Evolutionary conservation across 2,888 invertebrate species (phyloP), one percentile per base, ranked within the genome.

Genomic region (Metopia argyrocephala): DNA sequence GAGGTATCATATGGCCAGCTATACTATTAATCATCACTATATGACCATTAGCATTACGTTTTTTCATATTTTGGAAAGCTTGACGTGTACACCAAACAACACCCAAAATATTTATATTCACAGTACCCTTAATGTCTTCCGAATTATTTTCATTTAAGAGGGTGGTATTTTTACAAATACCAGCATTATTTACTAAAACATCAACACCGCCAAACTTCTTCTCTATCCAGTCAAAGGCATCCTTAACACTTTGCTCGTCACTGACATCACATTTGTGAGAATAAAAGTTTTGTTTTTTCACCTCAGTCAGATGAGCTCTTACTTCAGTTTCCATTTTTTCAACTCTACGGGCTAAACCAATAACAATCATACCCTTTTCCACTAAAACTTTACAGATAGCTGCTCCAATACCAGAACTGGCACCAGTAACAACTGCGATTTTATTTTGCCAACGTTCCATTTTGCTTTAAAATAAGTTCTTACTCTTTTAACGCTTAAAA

Each of bases 361-460:
- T 90, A 1, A 93, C 93, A 56, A 91, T 89, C 85, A 93, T 85
- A 3, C 93, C 93, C 62, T 89, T 87, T 79, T 89, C 86, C 7
- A 91, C 91, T 50, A 93, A 85, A 75, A 89, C 88, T 38, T 86
- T 86, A n/a, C 89, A 89, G 56, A 91, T 88, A 7, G 91, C 91
- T 1, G 90, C 91, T 12, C 92, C 94, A 74, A 93, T 93, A 5
- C 93, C 94, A 0, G 92, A 90, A 85, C 93, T 93, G 20, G 93
- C 93, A 2, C 93, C 93, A 0, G 93, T 93, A 66, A 94, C 93
- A 15, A 93, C 91, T 0, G 93, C 93, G 0, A 92, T 91, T 85
- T 92, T 92, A 75, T 92, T 93, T 0, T 83, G 80, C 93, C 93
- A 93, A 46, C 93, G 92, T 25, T 94, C 91, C 91, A 92, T 91